Conservation (phyloP, 2,888 invertebrate species). For the Eupithecia insigniata region DNA sequence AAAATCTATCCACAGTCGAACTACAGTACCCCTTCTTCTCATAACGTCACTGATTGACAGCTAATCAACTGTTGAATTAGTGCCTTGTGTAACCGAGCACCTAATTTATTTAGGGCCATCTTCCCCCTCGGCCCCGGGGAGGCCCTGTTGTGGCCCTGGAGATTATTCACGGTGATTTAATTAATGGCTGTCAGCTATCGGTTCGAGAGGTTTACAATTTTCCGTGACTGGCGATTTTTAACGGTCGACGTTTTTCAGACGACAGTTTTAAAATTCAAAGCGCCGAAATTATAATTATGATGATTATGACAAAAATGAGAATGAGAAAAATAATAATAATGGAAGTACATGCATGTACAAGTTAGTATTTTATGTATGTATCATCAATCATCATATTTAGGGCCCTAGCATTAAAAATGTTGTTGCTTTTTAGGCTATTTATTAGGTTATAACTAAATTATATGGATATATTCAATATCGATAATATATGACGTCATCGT, state of each 20-base stretch:
- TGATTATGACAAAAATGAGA: no score
- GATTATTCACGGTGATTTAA: slow-evolving; percentile 47
- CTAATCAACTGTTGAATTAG: background rate
- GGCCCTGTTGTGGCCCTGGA: slow-evolving; percentile 32
- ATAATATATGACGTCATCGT: no score
- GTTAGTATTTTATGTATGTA: no score
- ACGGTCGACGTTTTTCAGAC: background rate
- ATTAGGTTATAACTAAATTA: no score
- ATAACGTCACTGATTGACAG: background rate
- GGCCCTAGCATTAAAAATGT: no score
- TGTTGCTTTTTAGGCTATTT: no score
- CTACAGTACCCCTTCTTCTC: background rate
- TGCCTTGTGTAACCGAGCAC: background rate
- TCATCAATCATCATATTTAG: no score
- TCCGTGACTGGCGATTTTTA: slow-evolving; percentile 7
- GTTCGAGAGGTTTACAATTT: slow-evolving; percentile 10
- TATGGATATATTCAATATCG: no score
- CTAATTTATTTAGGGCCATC: slow-evolving; percentile 24
- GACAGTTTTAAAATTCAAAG: background rate
- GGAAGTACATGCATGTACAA: background rate
- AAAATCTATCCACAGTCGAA: no score
- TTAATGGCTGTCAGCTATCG: slow-evolving; percentile 37
- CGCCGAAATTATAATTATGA: background rate
- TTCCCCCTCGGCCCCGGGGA: background rate
- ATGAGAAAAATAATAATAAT: background rate